Conservation (phyloP, 92 coral and sea anemone genomes). For the Plumapathes pennacea region DNA sequence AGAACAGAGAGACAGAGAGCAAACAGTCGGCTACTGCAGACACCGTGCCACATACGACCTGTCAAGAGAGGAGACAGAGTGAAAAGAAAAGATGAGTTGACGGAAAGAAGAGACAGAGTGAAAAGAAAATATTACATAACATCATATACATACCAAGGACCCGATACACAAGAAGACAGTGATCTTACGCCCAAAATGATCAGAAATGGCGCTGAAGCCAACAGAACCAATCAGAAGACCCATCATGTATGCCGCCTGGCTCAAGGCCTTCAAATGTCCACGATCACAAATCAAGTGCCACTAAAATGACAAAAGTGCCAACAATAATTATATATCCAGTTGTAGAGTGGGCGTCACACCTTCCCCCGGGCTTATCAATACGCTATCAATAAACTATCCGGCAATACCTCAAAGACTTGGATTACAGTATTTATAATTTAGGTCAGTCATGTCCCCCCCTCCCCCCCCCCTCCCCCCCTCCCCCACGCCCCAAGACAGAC, state of each 20-base stretch:
- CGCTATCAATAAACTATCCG: no score
- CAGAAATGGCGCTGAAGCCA: conserved; percentile 36
- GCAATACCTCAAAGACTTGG: no score
- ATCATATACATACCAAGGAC: conserved; percentile 23
- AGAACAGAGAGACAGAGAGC: conserved; percentile 68
- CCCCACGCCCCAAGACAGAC: no score
- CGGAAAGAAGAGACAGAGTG: background rate
- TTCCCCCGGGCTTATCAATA: no score
- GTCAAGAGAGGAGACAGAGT: no score
- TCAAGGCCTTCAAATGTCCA: conserved; percentile 54
- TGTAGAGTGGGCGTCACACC: no score
- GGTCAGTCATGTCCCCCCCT: no score
- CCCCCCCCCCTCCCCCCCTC: no score
- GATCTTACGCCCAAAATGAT: conserved; percentile 51
- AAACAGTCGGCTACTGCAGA: conserved; percentile 54
- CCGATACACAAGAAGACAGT: conserved; percentile 39
- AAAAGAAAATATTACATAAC: background rate
- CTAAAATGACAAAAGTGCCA: no score
- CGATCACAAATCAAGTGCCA: conserved; percentile 61
- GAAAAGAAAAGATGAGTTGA: conserved; percentile 4
- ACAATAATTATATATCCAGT: no score
- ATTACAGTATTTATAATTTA: no score
- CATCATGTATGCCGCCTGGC: conserved; percentile 50
- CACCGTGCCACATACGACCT: background rate
- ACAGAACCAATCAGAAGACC: conserved; percentile 50